phyloP scores from a whole-genome alignment of 2,797 vertebrate genomes.

The Cossypha niveicapilla region DNA sequence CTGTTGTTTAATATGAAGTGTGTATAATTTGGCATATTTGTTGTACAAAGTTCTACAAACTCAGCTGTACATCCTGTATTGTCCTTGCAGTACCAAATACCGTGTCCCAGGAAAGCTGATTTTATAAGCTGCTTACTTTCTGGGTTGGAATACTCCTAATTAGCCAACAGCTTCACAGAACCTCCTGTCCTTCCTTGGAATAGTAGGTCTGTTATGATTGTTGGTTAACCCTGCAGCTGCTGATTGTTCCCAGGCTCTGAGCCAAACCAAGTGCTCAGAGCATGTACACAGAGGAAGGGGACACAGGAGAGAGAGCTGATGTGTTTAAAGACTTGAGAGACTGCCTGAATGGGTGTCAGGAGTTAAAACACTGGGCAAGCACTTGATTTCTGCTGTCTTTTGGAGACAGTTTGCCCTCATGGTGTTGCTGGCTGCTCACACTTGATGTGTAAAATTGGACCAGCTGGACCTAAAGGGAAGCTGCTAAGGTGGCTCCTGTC shows the following conservation, averaged over 20 bases:
- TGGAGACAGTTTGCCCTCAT: neutral
- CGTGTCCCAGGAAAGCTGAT: neutral
- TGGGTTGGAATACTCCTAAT: slow-evolving; percentile 33
- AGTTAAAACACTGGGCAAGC: neutral
- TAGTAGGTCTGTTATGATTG: neutral
- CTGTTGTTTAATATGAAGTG: neutral
- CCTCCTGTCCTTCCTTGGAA: neutral
- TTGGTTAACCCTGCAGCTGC: slow-evolving; percentile 26
- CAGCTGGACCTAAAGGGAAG: neutral
- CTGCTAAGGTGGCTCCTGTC: fast-evolving
- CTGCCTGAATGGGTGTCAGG: neutral
- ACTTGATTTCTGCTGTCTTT: neutral
- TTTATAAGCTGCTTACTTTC: slow-evolving; percentile 53
- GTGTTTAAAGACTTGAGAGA: neutral
- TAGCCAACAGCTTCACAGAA: neutral
- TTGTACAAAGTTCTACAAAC: neutral
- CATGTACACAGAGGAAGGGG: fast-evolving
- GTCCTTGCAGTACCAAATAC: neutral
- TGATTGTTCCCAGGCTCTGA: neutral
- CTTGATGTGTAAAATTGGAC: neutral
- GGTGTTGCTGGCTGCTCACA: neutral
- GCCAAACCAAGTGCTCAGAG: neutral
- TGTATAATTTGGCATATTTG: neutral
- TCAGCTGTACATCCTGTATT: neutral
- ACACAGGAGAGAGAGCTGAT: neutral